phyloP scores from a whole-genome alignment of 2,888 invertebrate species.

The Microdon myrmicae region DNA sequence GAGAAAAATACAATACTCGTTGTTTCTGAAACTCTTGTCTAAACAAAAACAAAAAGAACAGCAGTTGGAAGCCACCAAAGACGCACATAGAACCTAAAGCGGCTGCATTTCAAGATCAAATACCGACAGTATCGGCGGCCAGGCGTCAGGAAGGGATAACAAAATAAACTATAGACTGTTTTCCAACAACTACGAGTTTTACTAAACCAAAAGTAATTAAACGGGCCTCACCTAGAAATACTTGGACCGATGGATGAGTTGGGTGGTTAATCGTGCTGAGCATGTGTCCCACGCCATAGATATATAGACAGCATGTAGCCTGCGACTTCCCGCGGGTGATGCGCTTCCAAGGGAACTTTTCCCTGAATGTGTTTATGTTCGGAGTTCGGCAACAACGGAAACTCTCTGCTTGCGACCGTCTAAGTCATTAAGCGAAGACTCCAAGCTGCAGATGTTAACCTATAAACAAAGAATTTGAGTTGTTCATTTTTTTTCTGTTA shows the following conservation, averaged over 20 bases:
- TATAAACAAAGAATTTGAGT: constrained; percentile 46
- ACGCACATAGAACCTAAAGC: no score
- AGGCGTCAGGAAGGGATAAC: neutral
- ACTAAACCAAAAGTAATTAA: constrained; percentile 37
- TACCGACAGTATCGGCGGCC: neutral
- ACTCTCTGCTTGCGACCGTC: constrained; percentile 27
- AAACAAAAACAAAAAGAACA: no score
- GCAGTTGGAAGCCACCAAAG: no score
- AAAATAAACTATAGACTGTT: constrained; percentile 25
- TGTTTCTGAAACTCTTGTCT: no score
- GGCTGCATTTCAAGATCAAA: constrained; percentile 20
- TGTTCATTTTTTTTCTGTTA: no score
- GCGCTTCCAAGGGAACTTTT: constrained; percentile 30
- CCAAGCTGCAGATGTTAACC: constrained; percentile 20
- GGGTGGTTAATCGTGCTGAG: no score
- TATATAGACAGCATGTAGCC: constrained; percentile 45
- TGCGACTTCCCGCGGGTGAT: constrained; percentile 32
- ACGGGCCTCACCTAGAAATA: no score
- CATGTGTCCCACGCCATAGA: no score
- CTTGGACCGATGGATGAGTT: no score
- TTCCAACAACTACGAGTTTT: constrained; percentile 25
- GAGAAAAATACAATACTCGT: no score
- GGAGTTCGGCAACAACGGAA: constrained; percentile 5
- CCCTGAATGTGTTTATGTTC: constrained; percentile 38
- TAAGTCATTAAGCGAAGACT: constrained; percentile 35